phyloP scores from a whole-genome alignment of 2,888 invertebrate species.

The Thysanoteuthis rhombus region DNA sequence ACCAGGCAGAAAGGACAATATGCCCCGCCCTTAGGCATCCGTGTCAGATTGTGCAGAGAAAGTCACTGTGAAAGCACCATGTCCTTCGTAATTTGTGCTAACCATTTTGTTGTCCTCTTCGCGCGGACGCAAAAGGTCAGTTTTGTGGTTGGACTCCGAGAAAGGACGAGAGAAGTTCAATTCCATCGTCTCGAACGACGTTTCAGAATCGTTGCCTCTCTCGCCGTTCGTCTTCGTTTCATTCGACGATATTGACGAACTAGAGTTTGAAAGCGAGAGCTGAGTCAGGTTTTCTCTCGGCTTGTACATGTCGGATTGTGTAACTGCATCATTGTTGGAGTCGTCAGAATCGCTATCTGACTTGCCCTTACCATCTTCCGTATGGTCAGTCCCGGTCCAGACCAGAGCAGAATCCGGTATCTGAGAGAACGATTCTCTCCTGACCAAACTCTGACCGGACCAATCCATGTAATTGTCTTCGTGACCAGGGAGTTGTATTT shows the following conservation, averaged over 20 bases:
- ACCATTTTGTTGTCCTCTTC: background rate
- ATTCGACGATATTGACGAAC: background rate
- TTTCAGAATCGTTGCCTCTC: background rate
- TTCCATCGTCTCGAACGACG: background rate
- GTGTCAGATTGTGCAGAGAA: background rate
- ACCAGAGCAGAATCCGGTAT: conserved; percentile 54
- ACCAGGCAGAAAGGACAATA: background rate
- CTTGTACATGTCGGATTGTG: background rate
- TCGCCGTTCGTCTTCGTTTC: background rate
- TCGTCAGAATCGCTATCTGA: background rate
- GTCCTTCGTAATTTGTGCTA: background rate
- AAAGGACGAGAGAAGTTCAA: background rate
- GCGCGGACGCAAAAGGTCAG: background rate
- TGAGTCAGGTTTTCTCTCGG: background rate
- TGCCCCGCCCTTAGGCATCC: background rate
- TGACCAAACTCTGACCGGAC: conserved; percentile 55
- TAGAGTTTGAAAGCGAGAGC: background rate
- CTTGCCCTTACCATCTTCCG: conserved; percentile 39
- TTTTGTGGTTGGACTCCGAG: background rate
- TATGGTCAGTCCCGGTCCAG: conserved; percentile 47
- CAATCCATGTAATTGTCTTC: conserved; percentile 43
- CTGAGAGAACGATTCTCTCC: conserved; percentile 54
- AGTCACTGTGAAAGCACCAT: background rate
- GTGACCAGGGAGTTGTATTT: background rate
- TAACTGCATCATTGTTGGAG: background rate